Conservation (phyloP, 2,113 vertebrate species). For the Nasalis larvatus region DNA sequence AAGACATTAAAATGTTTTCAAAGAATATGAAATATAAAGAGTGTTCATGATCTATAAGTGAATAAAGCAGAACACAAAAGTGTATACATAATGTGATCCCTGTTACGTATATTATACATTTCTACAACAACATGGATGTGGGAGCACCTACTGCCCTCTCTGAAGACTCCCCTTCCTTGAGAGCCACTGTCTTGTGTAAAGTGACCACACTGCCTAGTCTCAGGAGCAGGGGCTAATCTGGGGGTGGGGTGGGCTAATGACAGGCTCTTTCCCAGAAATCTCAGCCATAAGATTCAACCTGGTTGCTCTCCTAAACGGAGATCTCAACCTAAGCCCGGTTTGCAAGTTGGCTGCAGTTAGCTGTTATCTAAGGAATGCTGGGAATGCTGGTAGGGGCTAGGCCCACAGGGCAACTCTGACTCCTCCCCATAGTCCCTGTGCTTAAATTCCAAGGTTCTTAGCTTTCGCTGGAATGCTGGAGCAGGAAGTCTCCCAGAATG, state of each 20-base stretch:
- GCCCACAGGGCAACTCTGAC: neutral
- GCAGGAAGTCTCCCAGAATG: neutral
- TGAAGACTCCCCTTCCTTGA: neutral
- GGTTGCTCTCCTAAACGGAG: neutral
- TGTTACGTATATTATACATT: neutral
- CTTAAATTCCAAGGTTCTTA: neutral
- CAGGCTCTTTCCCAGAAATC: neutral
- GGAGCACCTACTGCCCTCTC: neutral
- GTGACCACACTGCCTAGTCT: neutral
- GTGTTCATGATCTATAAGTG: neutral
- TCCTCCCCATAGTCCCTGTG: neutral
- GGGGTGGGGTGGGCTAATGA: neutral
- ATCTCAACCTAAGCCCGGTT: neutral
- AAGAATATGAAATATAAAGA: neutral
- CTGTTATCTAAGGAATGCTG: conserved; percentile 35
- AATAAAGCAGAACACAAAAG: neutral
- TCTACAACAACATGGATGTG: neutral
- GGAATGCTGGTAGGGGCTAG: neutral
- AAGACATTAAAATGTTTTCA: neutral
- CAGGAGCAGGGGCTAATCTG: neutral
- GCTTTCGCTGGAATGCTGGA: neutral
- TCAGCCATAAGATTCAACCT: neutral
- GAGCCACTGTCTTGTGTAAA: neutral
- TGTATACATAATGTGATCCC: neutral
- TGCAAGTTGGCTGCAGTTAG: neutral